Evolutionary conservation across 2,113 vertebrate genomes (phyloP).

Genomic region (human): DNA sequence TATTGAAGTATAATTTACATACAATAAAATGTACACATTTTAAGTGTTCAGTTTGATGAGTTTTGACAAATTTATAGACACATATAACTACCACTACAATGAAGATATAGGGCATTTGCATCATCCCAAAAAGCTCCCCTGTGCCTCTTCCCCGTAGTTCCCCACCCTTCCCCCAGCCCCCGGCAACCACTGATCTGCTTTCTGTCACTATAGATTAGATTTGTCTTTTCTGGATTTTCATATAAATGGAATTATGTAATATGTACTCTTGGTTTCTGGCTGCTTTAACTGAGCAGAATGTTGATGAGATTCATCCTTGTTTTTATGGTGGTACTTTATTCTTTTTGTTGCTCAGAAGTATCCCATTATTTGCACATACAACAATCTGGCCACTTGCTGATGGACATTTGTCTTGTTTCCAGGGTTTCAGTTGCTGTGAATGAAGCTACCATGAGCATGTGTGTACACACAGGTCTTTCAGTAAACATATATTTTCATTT

Average conservation of each 20-base stretch:
- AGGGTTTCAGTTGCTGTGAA: background rate
- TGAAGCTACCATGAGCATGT: background rate
- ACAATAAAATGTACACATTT: slow-evolving; percentile 33
- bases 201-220: slow-evolving; percentile 56
- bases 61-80: slow-evolving; percentile 49
- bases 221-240: slow-evolving; percentile 58
- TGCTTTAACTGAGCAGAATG: background rate
- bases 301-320: background rate
- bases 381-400: background rate
- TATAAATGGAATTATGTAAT: slow-evolving; percentile 64
- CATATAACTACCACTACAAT: background rate
- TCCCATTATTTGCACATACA: background rate
- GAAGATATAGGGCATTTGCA: background rate
- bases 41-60: slow-evolving; percentile 41
- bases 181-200: slow-evolving; percentile 52
- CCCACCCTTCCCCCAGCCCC: slow-evolving; percentile 21
- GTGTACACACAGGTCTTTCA: background rate
- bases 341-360: background rate
- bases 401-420: background rate
- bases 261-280: slow-evolving; percentile 10
- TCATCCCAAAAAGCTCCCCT: slow-evolving; percentile 45
- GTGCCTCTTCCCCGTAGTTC: background rate
- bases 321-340: background rate
- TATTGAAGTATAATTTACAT: slow-evolving; percentile 41
- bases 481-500: background rate